A percentile compares a stretch with the other conserved stretches of the same genome.
These are phyloP conservation scores for Orientallactaga bullata DNA, from an alignment of 2,113 vertebrate genomes.

Conservation along the genomic window DNA sequence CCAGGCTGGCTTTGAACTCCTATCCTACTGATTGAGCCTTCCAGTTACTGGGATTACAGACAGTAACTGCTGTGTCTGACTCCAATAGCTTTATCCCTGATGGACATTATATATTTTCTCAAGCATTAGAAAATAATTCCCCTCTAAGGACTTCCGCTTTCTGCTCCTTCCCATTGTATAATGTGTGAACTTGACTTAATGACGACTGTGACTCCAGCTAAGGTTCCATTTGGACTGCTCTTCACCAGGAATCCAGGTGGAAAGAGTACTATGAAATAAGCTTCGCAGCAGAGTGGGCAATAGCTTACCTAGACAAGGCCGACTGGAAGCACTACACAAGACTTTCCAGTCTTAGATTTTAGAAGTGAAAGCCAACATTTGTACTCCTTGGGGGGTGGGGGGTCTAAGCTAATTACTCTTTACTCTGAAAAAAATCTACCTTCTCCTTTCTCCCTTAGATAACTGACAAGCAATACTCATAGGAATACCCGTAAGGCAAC, in stretches of 20 bases:
- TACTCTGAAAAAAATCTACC: slow-evolving; percentile 53
- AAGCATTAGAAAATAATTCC: slow-evolving; percentile 2
- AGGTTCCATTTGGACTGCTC: not conserved
- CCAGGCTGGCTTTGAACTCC: no score
- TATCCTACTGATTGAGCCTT: no score
- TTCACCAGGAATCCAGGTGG: not conserved
- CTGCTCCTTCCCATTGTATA: not conserved
- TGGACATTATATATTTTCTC: not conserved
- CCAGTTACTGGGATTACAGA: no score
- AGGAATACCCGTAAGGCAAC: slow-evolving; percentile 53
- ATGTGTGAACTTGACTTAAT: not conserved
- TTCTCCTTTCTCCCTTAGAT: slow-evolving; percentile 21
- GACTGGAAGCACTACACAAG: not conserved
- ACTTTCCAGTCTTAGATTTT: slow-evolving; percentile 14
- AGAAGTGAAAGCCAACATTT: slow-evolving; percentile 62
- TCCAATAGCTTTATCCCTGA: not conserved
- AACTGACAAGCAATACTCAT: slow-evolving; percentile 33
- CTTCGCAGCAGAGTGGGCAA: not conserved
- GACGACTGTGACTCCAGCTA: not conserved
- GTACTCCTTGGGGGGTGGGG: slow-evolving; percentile 24
- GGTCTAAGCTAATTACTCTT: slow-evolving; percentile 48
- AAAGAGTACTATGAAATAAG: not conserved
- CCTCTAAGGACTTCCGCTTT: not conserved
- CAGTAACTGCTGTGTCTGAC: no score
- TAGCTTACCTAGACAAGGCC: not conserved